These are phyloP conservation scores for Heliconius sara DNA, from an alignment of 2,888 invertebrate genomes.

Conservation along the genomic window DNA sequence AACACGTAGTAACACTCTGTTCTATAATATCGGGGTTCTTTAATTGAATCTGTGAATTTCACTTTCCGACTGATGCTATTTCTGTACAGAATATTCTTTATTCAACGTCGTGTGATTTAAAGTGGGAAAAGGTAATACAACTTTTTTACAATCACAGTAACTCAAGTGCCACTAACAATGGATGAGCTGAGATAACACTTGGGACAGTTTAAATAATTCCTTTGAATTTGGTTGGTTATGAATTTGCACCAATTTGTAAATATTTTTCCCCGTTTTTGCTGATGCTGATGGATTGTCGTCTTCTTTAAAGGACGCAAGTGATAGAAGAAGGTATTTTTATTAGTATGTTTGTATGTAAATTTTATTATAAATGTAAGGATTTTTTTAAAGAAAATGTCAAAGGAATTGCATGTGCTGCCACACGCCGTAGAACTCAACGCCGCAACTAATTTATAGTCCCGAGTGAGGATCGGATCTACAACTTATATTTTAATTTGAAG, in stretches of 20 bases:
- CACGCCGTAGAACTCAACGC: background rate
- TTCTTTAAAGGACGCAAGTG: background rate
- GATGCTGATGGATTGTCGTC: background rate
- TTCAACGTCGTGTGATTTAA: conserved; percentile 25
- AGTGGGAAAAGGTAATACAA: conserved; percentile 33
- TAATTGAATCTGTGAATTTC: background rate
- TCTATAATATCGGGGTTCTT: background rate
- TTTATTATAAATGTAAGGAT: background rate
- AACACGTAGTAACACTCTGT: background rate
- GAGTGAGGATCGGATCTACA: too few species aligned
- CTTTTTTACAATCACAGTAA: conserved; percentile 37
- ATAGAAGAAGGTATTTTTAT: background rate
- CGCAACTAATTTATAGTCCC: too few species aligned
- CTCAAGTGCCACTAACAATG: conserved; percentile 38
- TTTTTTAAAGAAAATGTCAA: background rate
- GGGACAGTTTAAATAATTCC: conserved; percentile 23
- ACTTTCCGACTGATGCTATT: background rate
- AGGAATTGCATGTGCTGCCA: background rate
- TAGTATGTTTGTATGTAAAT: background rate
- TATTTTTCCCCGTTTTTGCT: background rate
- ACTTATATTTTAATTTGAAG: too few species aligned
- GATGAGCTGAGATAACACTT: conserved; percentile 33
- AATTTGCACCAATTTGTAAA: conserved; percentile 17
- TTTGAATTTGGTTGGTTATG: background rate
- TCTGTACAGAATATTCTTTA: conserved; percentile 21